Evolutionary conservation across 37 sponge, comb jelly and placozoan genomes (phyloP).

Genomic region (Eunapius fragilis): DNA sequence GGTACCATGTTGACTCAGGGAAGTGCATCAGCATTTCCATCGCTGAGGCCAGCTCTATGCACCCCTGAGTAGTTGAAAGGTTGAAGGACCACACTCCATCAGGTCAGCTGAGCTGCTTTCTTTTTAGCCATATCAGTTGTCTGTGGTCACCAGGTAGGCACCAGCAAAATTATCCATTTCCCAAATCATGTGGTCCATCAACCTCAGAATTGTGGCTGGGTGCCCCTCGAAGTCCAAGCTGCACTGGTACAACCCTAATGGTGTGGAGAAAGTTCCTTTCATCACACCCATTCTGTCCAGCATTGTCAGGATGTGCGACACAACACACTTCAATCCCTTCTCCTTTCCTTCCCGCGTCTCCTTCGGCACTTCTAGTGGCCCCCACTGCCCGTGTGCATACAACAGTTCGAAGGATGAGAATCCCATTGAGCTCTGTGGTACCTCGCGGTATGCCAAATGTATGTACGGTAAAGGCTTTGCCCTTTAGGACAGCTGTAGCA

Average conservation of each 20-base stretch:
- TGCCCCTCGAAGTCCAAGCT: no score
- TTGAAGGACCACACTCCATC: conserved; percentile 7
- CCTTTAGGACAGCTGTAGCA: background rate
- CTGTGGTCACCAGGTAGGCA: background rate
- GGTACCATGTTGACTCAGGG: background rate
- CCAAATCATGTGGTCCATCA: conserved; percentile 24
- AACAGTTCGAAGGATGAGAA: conserved; percentile 9
- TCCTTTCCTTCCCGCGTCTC: conserved; percentile 1
- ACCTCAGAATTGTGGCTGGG: no score
- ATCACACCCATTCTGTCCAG: conserved; percentile 2
- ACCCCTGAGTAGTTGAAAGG: background rate
- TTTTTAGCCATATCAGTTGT: background rate
- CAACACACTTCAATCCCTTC: background rate
- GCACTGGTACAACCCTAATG: conserved; percentile 50
- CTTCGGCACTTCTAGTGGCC: background rate
- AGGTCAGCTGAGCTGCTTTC: conserved; percentile 4
- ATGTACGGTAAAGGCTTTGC: background rate
- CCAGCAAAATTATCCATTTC: conserved; percentile 11
- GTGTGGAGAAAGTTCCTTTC: conserved; percentile 54
- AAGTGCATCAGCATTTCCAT: background rate
- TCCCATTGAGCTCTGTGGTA: conserved; percentile 9
- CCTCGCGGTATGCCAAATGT: background rate
- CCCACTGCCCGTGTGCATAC: conserved; percentile 2
- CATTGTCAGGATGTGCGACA: conserved; percentile 1
- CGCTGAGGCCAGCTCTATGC: background rate